Evolutionary conservation across 2,888 invertebrate genomes (phyloP).

Genomic region (Beris chalybata): DNA sequence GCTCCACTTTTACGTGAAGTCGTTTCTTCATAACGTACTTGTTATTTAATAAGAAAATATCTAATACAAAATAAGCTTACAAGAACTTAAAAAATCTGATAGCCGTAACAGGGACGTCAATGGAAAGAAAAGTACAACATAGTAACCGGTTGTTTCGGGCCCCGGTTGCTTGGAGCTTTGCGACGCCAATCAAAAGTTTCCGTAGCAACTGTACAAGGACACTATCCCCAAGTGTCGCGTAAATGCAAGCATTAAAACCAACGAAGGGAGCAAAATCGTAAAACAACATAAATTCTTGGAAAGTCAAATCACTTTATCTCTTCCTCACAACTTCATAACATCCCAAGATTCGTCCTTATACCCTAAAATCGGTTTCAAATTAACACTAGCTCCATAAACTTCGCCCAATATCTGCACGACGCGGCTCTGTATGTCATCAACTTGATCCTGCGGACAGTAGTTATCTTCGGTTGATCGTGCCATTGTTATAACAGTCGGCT

Average conservation of each 20-base stretch:
- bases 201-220: no score
- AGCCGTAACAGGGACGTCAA: background rate
- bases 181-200: no score
- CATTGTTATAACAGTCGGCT: slow-evolving; percentile 67
- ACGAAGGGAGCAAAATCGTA: no score
- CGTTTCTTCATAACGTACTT: slow-evolving; percentile 41
- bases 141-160: no score
- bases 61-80: no score
- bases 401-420: slow-evolving; percentile 64
- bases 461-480: slow-evolving; percentile 86
- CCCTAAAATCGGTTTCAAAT: slow-evolving; percentile 50
- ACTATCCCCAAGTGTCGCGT: no score
- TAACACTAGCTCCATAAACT: slow-evolving; percentile 49
- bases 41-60: no score
- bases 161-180: background rate
- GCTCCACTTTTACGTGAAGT: slow-evolving; percentile 48
- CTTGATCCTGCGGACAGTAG: slow-evolving; percentile 83
- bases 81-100: no score
- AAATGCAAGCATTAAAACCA: no score
- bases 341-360: slow-evolving; percentile 55
- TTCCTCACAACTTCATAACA: slow-evolving; percentile 50
- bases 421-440: slow-evolving; percentile 73
- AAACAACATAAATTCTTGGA: no score
- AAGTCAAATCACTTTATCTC: background rate
- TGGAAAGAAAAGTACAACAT: no score